Base-by-base conservation (phyloP, 1,140 invertebrate genomes). In the Diabrotica undecimpunctata region DNA sequence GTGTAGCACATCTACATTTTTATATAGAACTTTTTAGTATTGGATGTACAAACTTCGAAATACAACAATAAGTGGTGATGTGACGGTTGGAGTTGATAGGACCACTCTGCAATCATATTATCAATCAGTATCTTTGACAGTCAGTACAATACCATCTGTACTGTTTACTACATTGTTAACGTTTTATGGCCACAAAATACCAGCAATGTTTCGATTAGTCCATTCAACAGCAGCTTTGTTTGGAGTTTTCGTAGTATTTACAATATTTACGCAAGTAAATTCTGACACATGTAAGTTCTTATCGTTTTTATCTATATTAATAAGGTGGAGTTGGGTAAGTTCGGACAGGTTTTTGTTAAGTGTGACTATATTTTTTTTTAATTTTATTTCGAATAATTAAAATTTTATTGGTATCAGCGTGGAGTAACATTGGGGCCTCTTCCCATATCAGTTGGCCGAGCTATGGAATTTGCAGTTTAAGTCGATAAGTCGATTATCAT, bases 111-210 rank as follows among this genome's bases (percentile, higher is more conserved):
- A 46, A 46, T 46, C 41, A 10, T 46, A 46, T n/a, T 46, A 10
- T 46, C 41, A 46, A 46, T 46, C 41, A 46, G 41, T 46, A 4
- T n/a, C 8, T 2, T 10, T 46, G 41, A n/a, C n/a, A n/a, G 41
- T n/a, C n/a, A 46, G 41, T 46, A 46, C 8, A 10, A n/a, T 46
- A 46, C 41, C 41, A n/a, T 10, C 8, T n/a, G 41, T 46, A 10
- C 8, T 46, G n/a, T 46, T 46, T n/a, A 46, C 41, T 10, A 10
- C n/a, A n/a, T 46, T 46, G n/a, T 8, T n/a, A 10, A 10, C n/a
- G n/a, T 46, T 46, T 46, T 46, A 46, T 46, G 41, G 41, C n/a
- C 41, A 46, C n/a, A 46, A 46, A 46, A 10, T 46, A 46, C n/a
- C 41, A 46, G 41, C 41, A 4, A 46, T 46, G 8, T 10, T 46